Evolutionary conservation across 92 coral and sea anemone species (phyloP), one percentile per base, ranked within the genome.

Genomic region (Phenganax marumi): DNA sequence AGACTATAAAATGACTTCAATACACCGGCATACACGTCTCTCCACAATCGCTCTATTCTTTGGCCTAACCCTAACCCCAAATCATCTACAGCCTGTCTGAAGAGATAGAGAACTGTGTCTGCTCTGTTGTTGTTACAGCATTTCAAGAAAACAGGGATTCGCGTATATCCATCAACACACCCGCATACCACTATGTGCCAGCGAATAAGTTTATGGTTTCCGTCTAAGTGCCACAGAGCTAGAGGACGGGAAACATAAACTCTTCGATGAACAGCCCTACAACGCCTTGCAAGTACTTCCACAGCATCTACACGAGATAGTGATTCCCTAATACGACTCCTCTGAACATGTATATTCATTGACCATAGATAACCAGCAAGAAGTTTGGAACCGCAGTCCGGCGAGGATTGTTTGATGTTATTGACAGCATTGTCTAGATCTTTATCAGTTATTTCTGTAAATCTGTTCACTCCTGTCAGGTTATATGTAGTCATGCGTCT

Each of bases 171-270:
- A 74, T 74, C 62, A n/a, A n/a, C n/a, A n/a, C n/a, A n/a, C n/a
- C n/a, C n/a, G n/a, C n/a, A n/a, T n/a, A n/a, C n/a, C n/a, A 75
- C 80, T 51, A 75, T 51, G 33, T 64, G 80, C 80, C 63, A 50
- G 43, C 80, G 80, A 23, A 75, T 75, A 53, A 75, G 63, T 23
- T 88, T 88, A 81, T 84, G 90, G 78, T 84, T 80, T 50, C 82
- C 89, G 56, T 86, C 89, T 19, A 86, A 10, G 56, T 75, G 80
- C 80, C 63, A 75, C 50, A 75, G 63, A 12, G 63, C 63, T 24
- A 75, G 80, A 56, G 80, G 64, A 8, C 84, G 61, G 55, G 76
- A 50, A 65, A 80, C 75, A 80, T 80, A 80, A 58, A 70, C 74
- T 18, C 63, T 50, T 49, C 84, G 84, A 80, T 80, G 77, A 49